Base-by-base conservation (phyloP, 2,888 invertebrate species). In the Tethea ocularis region DNA sequence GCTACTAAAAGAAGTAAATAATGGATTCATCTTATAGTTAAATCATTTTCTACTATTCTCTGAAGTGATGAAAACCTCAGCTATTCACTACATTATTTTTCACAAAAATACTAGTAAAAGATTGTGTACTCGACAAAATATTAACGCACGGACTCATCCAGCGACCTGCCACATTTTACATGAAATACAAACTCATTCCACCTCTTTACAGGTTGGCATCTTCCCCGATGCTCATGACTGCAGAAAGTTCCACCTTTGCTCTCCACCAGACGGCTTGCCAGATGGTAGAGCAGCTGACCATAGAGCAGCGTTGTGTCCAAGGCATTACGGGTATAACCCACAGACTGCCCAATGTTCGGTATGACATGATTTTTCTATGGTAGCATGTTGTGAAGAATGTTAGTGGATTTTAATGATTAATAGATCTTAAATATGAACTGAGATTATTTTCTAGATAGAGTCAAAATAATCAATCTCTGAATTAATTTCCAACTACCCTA, bases 191-290 rank as follows among this genome's bases (percentile, higher is more conserved):
- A 36, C 15, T 36, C n/a, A 52, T 52, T 52, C n/a, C 17, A 10
- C 6, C 13, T 57, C 52, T 57, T 57, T 64, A 59, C 78, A 93
- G 92, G 87, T 92, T 0, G 93, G 93, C 1, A 89, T 93, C 63
- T 93, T 92, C 72, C 91, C 91, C 0, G 91, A 93, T 54, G 89
- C 93, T 0, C 78, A 78, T 66, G 87, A 92, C 80, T 92, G 93
- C 76, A 80, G 89, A 24, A 91, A 89, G 68, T 93, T 90, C 74
- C 92, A 93, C 69, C 78, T 92, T 3, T 93, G 93, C 72, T 88
- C 91, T 0, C 93, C 93, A 0, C 87, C 88, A 0, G 86, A 85
- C 23, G 86, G 83, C 3, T 52, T 84, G 0, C 89, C 88, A 1
- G 82, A 83, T 56, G 91, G 89, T 0, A 80, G 83, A 68, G 87